Conservation (phyloP, 2,797 vertebrate genomes). For the Carcharodon carcharias region DNA sequence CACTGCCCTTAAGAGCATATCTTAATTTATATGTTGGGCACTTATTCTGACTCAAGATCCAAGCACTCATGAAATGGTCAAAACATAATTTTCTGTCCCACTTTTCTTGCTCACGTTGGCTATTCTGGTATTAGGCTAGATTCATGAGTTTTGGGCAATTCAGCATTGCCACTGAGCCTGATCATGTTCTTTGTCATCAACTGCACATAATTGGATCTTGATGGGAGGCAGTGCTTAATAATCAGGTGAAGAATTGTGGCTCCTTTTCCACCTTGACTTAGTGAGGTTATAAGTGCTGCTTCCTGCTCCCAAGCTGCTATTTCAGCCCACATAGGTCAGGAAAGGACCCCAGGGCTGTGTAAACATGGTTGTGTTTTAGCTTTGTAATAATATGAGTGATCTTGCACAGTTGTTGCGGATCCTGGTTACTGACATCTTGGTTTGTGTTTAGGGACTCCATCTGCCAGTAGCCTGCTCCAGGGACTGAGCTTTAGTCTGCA, state of each 20-base stretch:
- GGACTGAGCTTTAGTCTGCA: constrained; percentile 97
- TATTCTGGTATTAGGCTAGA: background rate
- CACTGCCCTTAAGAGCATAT: no score
- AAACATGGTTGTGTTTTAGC: background rate
- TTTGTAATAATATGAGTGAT: background rate
- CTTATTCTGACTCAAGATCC: background rate
- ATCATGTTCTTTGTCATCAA: background rate
- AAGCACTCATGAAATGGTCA: background rate
- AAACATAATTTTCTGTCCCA: background rate
- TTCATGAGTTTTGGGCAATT: background rate
- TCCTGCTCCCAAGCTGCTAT: background rate
- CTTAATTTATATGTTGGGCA: background rate
- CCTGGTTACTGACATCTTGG: background rate
- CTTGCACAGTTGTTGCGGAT: background rate
- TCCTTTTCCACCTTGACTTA: background rate
- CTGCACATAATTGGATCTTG: background rate
- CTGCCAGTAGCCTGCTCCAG: constrained; percentile 91
- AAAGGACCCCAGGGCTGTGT: background rate
- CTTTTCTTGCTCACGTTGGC: background rate
- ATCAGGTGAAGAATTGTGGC: background rate
- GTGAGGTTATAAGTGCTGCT: background rate
- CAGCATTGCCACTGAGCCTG: background rate
- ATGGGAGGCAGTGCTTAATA: background rate
- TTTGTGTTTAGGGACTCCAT: constrained; percentile 60
- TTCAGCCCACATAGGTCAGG: background rate